phyloP scores from a whole-genome alignment of 2,888 invertebrate genomes.

The Drosophila nigricruria region DNA sequence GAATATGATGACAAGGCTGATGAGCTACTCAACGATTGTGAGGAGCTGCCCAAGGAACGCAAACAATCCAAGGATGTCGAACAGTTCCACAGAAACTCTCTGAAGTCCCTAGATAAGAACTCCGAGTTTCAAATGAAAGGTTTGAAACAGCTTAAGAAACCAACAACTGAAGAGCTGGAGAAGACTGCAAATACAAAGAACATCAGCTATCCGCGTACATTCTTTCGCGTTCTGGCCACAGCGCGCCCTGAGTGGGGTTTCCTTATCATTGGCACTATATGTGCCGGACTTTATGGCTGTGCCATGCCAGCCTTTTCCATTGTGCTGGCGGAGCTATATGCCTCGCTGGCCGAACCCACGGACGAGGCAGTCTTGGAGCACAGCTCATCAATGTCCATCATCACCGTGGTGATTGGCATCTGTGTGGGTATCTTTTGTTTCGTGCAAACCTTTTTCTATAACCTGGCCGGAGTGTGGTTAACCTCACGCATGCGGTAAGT shows the following conservation, averaged over 20 bases:
- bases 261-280: constrained; percentile 88
- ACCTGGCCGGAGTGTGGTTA: constrained; percentile 90
- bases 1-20: constrained; percentile 64
- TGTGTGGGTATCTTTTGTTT: constrained; percentile 88
- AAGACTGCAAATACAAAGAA: constrained; percentile 8
- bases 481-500: constrained; percentile 87
- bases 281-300: constrained; percentile 89
- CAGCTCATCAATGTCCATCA: constrained; percentile 87
- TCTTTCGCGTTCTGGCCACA: constrained; percentile 87
- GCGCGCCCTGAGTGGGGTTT: constrained; percentile 88
- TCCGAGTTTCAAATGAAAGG: constrained; percentile 60
- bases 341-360: constrained; percentile 84
- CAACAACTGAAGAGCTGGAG: constrained; percentile 5
- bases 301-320: constrained; percentile 91
- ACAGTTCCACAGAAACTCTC: constrained; percentile 37
- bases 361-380: constrained; percentile 86
- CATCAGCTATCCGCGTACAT: constrained; percentile 66
- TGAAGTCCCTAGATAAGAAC: constrained; percentile 60
- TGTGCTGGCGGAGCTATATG: constrained; percentile 91
- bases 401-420: constrained; percentile 88
- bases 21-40: constrained; percentile 62
- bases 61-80: constrained; percentile 55
- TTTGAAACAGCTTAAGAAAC: constrained; percentile 14
- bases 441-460: constrained; percentile 90
- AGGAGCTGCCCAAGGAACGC: constrained; percentile 51